These are phyloP conservation scores for Trididemnum clinides DNA, from an alignment of 23 tunicate species.

Conservation along the genomic window DNA sequence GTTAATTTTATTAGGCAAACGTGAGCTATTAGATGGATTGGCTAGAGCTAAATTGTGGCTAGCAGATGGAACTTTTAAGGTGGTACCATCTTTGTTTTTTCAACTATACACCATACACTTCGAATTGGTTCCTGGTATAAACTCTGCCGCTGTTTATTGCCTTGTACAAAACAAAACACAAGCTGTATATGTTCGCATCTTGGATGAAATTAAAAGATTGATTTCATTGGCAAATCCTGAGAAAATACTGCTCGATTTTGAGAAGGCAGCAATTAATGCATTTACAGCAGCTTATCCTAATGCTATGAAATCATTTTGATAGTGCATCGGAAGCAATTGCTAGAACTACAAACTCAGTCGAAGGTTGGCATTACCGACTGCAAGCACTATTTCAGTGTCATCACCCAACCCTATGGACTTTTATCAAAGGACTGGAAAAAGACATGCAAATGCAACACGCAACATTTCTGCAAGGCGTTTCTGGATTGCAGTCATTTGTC, in stretches of 20 bases:
- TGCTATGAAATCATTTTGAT: conserved; percentile 25
- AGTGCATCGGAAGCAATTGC: background rate
- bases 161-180: conserved; percentile 37
- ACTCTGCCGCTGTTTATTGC: conserved; percentile 25
- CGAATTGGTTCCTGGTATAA: conserved; percentile 11
- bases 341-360: background rate
- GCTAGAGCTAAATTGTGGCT: conserved; percentile 46
- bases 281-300: background rate
- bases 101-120: conserved; percentile 30
- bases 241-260: conserved; percentile 32
- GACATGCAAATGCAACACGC: conserved; percentile 37
- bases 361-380: background rate
- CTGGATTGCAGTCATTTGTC: conserved; percentile 43
- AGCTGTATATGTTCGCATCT: conserved; percentile 8
- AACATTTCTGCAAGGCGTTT: conserved; percentile 36
- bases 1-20: conserved; percentile 22
- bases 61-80: conserved; percentile 33
- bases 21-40: too few species aligned
- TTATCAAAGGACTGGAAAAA: conserved; percentile 28
- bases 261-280: conserved; percentile 11
- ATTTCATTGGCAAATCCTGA: too few species aligned
- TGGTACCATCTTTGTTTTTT: conserved; percentile 22
- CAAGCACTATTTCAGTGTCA: conserved; percentile 27
- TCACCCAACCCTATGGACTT: conserved; percentile 41
- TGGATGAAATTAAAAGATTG: conserved; percentile 17